A percentile compares a stretch with the other conserved stretches of the same genome.
These are phyloP conservation scores for Chymomyza costata DNA, from an alignment of 1,140 invertebrate genomes.

Conservation along the genomic window DNA sequence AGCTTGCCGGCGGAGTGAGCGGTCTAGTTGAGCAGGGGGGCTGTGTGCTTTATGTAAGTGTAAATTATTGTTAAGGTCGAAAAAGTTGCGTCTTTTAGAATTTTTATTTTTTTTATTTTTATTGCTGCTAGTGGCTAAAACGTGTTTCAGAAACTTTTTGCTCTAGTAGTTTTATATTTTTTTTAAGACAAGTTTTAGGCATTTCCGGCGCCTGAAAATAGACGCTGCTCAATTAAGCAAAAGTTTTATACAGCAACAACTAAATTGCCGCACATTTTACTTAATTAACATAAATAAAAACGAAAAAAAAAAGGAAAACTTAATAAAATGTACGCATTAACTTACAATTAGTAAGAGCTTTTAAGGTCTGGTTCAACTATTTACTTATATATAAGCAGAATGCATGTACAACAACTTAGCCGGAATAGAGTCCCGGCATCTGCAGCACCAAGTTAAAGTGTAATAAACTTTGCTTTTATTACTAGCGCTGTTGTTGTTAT, in stretches of 20 bases:
- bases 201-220: constrained; percentile 17
- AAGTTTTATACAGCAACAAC: constrained; percentile 29
- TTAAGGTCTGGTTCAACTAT: no score
- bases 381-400: no score
- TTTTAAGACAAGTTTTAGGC: constrained; percentile 1
- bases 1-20: not conserved
- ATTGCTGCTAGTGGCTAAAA: constrained; percentile 19
- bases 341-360: constrained; percentile 49
- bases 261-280: constrained; percentile 62
- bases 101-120: not conserved
- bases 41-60: constrained; percentile 51
- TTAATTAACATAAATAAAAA: constrained; percentile 56
- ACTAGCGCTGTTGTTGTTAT: constrained; percentile 29
- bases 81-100: constrained; percentile 37
- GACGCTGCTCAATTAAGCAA: constrained; percentile 41
- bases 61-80: constrained; percentile 73
- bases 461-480: constrained; percentile 49
- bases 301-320: no score
- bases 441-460: constrained; percentile 17
- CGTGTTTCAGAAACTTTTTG: constrained; percentile 21
- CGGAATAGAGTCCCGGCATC: constrained; percentile 2
- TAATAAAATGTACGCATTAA: constrained; percentile 66
- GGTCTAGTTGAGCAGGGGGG: not conserved
- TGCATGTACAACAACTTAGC: constrained; percentile 2
- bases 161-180: constrained; percentile 27